These are phyloP conservation scores for Clitarchus hookeri DNA, from an alignment of 2,888 invertebrate species.

Conservation along the genomic window DNA sequence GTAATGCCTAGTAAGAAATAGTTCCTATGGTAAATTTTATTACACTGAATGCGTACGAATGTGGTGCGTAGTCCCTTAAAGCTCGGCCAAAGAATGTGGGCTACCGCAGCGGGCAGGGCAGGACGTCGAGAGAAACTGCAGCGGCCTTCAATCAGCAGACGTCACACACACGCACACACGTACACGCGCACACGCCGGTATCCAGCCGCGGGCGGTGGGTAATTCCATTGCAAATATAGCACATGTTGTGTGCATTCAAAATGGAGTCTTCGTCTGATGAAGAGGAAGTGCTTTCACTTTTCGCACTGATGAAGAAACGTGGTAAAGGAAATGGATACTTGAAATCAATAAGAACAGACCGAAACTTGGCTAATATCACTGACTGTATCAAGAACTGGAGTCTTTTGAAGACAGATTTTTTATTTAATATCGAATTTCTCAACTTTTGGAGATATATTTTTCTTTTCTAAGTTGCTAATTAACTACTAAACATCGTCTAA, in stretches of 20 bases:
- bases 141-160: neutral
- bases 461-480: no score
- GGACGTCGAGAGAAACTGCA: neutral
- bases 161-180: no score
- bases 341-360: neutral
- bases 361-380: neutral
- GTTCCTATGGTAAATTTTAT: no score
- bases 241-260: neutral
- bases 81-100: neutral
- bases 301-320: neutral
- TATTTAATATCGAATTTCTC: neutral
- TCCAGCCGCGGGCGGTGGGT: neutral
- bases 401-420: neutral
- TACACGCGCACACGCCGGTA: no score
- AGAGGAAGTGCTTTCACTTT: conserved; percentile 2
- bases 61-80: neutral
- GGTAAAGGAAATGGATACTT: neutral
- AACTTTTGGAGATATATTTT: no score
- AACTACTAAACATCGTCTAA: no score
- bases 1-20: no score
- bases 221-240: neutral
- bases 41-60: no score
- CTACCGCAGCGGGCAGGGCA: neutral
- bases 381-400: neutral
- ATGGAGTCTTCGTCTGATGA: neutral